Evolutionary conservation across 2,888 invertebrate genomes (phyloP), one percentile per base, ranked within the genome.

Genomic region (Encarsia formosa): DNA sequence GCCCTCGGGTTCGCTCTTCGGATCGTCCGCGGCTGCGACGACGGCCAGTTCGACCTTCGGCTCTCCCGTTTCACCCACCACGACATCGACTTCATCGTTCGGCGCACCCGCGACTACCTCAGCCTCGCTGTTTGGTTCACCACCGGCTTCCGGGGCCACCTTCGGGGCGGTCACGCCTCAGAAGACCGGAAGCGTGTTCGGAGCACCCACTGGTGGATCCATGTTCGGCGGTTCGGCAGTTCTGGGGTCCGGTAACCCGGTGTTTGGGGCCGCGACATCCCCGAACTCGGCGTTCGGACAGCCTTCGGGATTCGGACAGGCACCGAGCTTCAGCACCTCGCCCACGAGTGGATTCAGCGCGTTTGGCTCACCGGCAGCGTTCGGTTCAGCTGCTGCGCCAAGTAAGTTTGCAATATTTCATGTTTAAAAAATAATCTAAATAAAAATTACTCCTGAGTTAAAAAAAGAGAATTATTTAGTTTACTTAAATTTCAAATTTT

Each of bases 301-400:
- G 29, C 20, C 66, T 24, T 51, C 71, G 0, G 45, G 66, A 3
- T 73, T 74, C 51, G 69, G 67, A 5, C 34, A 62, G 0, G 69
- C 69, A 49, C 64, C 71, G 9, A 61, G 65, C 2, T 73, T 73
- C 45, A 71, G 70, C 8, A 57, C 65, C n/a, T 34, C 37, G 4
- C 42, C 65, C 11, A 4, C 23, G 13, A 15, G 24, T 24, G 59
- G 65, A 3, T 70, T 71, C 37, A 57, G 57, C 44, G 60, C 62
- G 11, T 70, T 71, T 49, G 66, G 64, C n/a, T 49, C 61, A 1
- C 45, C 59, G 5, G 38, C 63, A 3, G 22, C 64, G 2, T 72
- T 70, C 52, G 70, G 68, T 19, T 56, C 51, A 4, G 49, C 53
- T 19, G 47, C 63, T 2, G 16, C 63, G 24, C 34, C 65, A 42